A percentile compares a stretch with the other conserved stretches of the same genome.
Evolutionary conservation across 2,797 vertebrate genomes (phyloP).

Genomic region (Brotula barbata): DNA sequence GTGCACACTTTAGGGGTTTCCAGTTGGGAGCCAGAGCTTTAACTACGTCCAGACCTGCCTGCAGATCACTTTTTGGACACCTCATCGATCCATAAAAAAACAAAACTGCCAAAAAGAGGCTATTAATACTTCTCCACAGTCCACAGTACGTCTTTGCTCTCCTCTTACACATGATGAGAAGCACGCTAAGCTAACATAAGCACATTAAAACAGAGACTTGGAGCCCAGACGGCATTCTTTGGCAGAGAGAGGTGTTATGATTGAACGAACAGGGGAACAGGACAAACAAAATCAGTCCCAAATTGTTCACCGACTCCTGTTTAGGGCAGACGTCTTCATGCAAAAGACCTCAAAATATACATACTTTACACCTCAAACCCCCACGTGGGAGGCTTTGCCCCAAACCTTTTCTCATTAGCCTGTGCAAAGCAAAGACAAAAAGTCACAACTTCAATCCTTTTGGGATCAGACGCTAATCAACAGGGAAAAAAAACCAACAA

Average conservation of each 20-base stretch:
- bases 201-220: constrained; percentile 31
- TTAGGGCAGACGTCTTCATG: constrained; percentile 13
- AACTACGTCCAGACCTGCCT: constrained; percentile 45
- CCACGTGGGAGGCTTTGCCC: too few relatives aligned
- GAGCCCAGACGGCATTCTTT: constrained; percentile 33
- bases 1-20: constrained; percentile 28
- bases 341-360: too few relatives aligned
- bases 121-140: constrained; percentile 33
- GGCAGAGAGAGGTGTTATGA: constrained; percentile 43
- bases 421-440: too few relatives aligned
- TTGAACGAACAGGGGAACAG: constrained; percentile 23
- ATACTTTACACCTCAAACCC: too few relatives aligned
- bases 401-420: too few relatives aligned
- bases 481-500: too few relatives aligned
- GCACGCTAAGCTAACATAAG: constrained; percentile 43
- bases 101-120: constrained; percentile 19
- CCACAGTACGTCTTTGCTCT: constrained; percentile 30
- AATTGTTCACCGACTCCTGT: background rate
- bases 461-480: too few relatives aligned
- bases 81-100: constrained; percentile 34
- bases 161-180: constrained; percentile 42
- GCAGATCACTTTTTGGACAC: constrained; percentile 32
- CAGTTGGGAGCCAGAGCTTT: constrained; percentile 36
- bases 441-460: too few relatives aligned
- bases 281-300: constrained; percentile 24